Conservation (phyloP, 2,113 vertebrate genomes). For the Illadopsis cleaveri region DNA sequence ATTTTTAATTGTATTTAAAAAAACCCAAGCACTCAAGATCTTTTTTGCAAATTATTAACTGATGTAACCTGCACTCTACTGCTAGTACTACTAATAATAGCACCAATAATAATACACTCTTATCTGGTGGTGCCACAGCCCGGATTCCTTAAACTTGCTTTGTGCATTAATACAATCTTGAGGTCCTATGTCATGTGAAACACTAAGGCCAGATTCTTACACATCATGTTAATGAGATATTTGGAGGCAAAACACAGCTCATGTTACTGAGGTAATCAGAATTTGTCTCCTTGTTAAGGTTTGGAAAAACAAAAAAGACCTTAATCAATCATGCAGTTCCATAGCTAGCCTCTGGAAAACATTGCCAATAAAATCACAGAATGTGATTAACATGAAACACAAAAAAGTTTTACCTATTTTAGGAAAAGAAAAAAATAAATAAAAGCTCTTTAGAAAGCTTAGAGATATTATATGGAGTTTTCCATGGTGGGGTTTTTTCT, state of each 20-base stretch:
- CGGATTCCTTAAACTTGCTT: neutral
- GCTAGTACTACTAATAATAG: neutral
- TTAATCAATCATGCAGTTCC: neutral
- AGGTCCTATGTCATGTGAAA: neutral
- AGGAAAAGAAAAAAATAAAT: neutral
- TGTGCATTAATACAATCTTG: neutral
- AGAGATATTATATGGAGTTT: neutral
- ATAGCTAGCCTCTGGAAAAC: neutral
- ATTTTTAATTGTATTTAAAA: neutral
- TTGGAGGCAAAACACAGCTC: neutral
- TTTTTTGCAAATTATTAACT: neutral
- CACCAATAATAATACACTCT: neutral
- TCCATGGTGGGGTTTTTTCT: neutral
- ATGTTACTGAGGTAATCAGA: neutral
- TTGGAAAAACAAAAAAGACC: neutral
- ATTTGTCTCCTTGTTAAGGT: neutral
- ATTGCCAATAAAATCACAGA: neutral
- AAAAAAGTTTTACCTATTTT: neutral
- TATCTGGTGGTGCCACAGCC: neutral
- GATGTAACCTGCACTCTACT: fast-evolving
- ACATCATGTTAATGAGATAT: neutral
- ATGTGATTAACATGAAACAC: neutral
- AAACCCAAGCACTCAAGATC: neutral
- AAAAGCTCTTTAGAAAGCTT: neutral
- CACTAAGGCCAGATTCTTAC: neutral